Base-by-base conservation (phyloP, 1,140 invertebrate genomes). In the Ceratitis capitata region DNA sequence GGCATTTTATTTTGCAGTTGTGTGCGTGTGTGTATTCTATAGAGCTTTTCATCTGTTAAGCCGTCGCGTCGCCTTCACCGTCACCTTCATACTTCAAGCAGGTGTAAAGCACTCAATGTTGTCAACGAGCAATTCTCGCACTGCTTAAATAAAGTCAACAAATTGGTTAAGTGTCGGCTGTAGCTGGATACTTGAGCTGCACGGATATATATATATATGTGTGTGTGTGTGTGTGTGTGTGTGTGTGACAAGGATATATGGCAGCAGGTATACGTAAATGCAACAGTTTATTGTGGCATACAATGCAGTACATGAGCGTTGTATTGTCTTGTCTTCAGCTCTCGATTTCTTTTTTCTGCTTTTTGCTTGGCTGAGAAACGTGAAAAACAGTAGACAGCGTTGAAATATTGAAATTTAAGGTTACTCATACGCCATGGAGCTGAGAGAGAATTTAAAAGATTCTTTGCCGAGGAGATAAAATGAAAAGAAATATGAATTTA, bases 81-180 rank as follows among this genome's bases (percentile, higher is more conserved):
- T 78, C 32, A 45, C 69, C 64, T 69, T 69, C 16, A 35, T 45
- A 45, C 45, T 45, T 78, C 35, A 78, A 78, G 69, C 69, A 78
- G 39, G 69, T 78, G 69, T 78, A 78, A 78, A 78, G 16, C 10
- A 45, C 69, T 78, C 39, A 23, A 16, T 78, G 69, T 45, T 45
- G 69, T 78, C 69, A 78, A 78, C 7, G 69, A 78, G 69, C 69
- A 78, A 47, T 78, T 78, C 69, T 23, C 9, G 69, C 69, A 23
- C 39, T 78, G 69, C 39, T 78, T 78, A 78, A 78, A 78, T 78
- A 78, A 78, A 78, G 69, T 78, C 69, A 78, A 78, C 69, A 78
- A 78, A 78, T 78, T 78, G 35, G 69, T 78, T 19, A 47, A 78
- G 39, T 78, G 69, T 78, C n/a, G 69, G 7, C 35, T 32, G 61